Evolutionary conservation across 30 jellyfish, hydroid and myxozoan species (phyloP), one percentile per base, ranked within the genome.

Genomic region (Mastigias papua): DNA sequence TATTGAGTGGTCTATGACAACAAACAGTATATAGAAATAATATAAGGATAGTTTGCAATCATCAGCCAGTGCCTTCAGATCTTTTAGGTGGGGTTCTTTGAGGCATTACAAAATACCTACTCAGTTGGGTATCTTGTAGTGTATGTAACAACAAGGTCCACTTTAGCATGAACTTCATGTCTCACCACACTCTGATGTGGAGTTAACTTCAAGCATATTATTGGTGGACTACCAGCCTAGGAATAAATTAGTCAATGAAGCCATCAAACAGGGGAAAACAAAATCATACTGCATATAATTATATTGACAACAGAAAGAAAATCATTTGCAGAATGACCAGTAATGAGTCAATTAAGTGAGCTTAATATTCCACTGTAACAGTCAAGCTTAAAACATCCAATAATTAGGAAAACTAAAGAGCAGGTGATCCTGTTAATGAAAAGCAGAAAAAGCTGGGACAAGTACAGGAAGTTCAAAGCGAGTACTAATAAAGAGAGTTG

Each of bases 151-250:
- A 80, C 91, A 21, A 94, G 84, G 48, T 89, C 97, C 29, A 89
- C 92, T 58, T 80, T 94, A 0, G 98, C 98, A 85, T 94, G 96
- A 17, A 94, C 97, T 54, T 94, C 98, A 19, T 89, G 88, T 46
- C 87, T 80, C 50, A 90, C 81, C 3, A 89, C 80, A 61, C 98
- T 94, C 48, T 94, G 97, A 25, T 88, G 72, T 69, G 98, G 98
- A 10, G 95, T 89, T 34, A 94, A 84, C 51, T 78, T 79, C 57
- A 94, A 54, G 46, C 93, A 42, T 30, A 94, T 51, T 23, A 74
- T 86, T 17, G 97, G 97, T 26, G 97, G 92, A 46, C 89, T 69
- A 25, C 90, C 90, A 21, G 84, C 82, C 98, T 94, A 63, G 37
- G 34, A 82, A 29, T 17, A 69, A 84, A 42, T 51, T 4, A 51